Evolutionary conservation across 2,113 vertebrate genomes (phyloP).

Genomic region (Fregata magnificens): DNA sequence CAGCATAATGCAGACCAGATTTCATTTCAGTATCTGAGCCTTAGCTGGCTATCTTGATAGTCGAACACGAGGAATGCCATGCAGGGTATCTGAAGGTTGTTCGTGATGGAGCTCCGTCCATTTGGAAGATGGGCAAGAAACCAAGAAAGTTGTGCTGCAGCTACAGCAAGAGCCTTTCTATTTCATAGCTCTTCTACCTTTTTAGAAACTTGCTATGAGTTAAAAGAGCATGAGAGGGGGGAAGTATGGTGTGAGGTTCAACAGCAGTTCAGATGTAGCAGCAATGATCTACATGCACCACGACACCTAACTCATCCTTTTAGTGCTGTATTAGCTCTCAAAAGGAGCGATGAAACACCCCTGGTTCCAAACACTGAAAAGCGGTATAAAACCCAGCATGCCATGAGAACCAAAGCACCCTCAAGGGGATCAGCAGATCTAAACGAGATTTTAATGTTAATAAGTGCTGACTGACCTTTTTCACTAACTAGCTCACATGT

Average conservation of each 20-base stretch:
- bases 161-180: not conserved
- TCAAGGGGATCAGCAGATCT: not conserved
- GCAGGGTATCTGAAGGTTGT: not conserved
- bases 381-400: not conserved
- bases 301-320: not conserved
- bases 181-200: not conserved
- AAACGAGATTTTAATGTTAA: constrained; percentile 37
- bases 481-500: not conserved
- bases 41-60: not conserved
- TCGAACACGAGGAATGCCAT: rapidly evolving
- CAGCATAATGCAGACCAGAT: not conserved
- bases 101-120: not conserved
- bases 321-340: not conserved
- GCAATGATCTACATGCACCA: not conserved
- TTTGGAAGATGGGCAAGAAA: not conserved
- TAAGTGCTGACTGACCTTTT: constrained; percentile 1
- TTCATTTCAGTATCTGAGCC: not conserved
- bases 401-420: constrained; percentile 1
- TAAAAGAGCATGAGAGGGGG: not conserved
- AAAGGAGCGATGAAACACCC: not conserved
- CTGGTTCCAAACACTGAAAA: not conserved
- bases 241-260: not conserved
- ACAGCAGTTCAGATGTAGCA: not conserved
- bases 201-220: not conserved
- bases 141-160: not conserved